Evolutionary conservation across 2,888 invertebrate genomes (phyloP).

Genomic region (Schizaphis graminum): DNA sequence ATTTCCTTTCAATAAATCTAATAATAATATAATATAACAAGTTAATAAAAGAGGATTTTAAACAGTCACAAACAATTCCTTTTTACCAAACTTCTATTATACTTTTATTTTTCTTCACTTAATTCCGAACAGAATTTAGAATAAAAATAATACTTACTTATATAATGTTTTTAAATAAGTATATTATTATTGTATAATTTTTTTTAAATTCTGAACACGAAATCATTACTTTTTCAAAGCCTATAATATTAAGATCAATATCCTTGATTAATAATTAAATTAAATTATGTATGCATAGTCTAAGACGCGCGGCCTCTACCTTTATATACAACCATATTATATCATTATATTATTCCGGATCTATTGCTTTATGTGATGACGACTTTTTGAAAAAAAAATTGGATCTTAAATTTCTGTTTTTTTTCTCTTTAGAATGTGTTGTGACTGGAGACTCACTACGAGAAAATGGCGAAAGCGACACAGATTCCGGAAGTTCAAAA

Average conservation of each 20-base stretch:
- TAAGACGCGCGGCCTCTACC: background rate
- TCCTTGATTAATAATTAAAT: background rate
- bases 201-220: background rate
- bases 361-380: background rate
- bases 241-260: background rate
- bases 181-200: background rate
- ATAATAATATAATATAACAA: background rate
- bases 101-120: background rate
- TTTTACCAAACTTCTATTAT: background rate
- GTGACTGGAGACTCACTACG: background rate
- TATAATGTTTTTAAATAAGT: background rate
- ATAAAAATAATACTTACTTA: background rate
- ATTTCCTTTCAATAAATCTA: background rate
- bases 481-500: constrained; percentile 79
- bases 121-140: background rate
- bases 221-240: background rate
- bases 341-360: background rate
- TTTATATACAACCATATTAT: background rate
- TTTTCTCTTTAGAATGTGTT: background rate
- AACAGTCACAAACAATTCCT: background rate
- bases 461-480: constrained; percentile 66
- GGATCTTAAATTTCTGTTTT: background rate
- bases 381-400: background rate
- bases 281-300: background rate
- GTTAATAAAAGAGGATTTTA: background rate